phyloP scores from a whole-genome alignment of 1,140 invertebrate species.

The Nasonia vitripennis region DNA sequence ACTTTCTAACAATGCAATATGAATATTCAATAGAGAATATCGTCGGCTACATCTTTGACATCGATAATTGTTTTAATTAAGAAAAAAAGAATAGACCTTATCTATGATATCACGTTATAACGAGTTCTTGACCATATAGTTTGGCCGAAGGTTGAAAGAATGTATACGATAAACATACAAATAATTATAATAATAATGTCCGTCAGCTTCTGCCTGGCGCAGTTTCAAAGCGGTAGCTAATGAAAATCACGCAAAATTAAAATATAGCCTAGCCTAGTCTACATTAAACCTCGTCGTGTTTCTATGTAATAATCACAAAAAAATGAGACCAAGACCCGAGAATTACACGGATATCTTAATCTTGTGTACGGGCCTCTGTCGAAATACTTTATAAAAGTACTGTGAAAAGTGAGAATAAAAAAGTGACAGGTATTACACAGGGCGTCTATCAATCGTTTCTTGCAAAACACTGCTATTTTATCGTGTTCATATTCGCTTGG shows the following conservation, averaged over 20 bases:
- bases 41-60: not conserved
- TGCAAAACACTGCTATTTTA: constrained; percentile 15
- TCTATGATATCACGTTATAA: constrained; percentile 24
- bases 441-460: constrained; percentile 8
- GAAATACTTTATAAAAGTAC: constrained; percentile 66
- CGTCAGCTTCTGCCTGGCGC: constrained; percentile 27
- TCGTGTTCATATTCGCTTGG: not conserved
- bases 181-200: constrained; percentile 19
- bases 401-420: constrained; percentile 38
- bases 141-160: not conserved
- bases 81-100: constrained; percentile 17
- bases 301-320: constrained; percentile 73
- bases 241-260: constrained; percentile 51
- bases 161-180: not conserved
- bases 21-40: no score
- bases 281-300: constrained; percentile 60
- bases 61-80: not conserved
- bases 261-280: constrained; percentile 63
- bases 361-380: constrained; percentile 63
- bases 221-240: constrained; percentile 38
- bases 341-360: constrained; percentile 61
- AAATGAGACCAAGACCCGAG: constrained; percentile 71
- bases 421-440: constrained; percentile 12
- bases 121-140: constrained; percentile 7
- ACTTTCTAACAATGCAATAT: not conserved